Conservation (phyloP, 2,888 invertebrate genomes). For the Ophioninae sp. region DNA sequence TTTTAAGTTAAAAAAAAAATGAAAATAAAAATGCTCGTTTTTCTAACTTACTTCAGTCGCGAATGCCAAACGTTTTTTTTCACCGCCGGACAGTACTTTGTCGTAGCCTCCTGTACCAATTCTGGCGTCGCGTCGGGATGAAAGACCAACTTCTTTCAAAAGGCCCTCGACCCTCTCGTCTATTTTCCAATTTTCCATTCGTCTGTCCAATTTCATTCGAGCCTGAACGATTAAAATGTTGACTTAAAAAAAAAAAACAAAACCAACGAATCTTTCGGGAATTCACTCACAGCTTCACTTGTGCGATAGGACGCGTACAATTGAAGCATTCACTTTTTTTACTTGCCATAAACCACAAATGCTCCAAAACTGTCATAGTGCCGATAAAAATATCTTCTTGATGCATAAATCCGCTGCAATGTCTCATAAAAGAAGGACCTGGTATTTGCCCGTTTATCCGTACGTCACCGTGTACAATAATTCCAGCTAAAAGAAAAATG, state of each 20-base stretch:
- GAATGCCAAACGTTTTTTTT: slow-evolving; percentile 95
- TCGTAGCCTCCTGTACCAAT: slow-evolving; percentile 90
- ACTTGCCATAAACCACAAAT: slow-evolving; percentile 91
- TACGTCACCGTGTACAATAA: slow-evolving; percentile 90
- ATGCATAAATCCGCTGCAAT: slow-evolving; percentile 93
- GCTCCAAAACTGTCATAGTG: slow-evolving; percentile 92
- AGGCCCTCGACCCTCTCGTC: slow-evolving; percentile 87
- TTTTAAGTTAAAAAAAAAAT: background rate
- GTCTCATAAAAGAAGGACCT: slow-evolving; percentile 88
- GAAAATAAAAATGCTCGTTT: background rate
- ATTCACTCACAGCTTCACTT: background rate
- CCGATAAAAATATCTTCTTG: slow-evolving; percentile 95
- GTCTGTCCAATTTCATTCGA: slow-evolving; percentile 89
- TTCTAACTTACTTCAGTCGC: slow-evolving; percentile 89
- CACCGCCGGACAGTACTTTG: slow-evolving; percentile 96
- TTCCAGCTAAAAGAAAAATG: slow-evolving; percentile 82
- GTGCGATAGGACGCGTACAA: background rate
- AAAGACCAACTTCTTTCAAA: slow-evolving; percentile 87
- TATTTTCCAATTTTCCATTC: slow-evolving; percentile 84
- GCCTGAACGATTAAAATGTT: slow-evolving; percentile 83
- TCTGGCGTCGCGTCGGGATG: slow-evolving; percentile 86
- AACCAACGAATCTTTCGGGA: background rate
- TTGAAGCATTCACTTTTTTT: background rate
- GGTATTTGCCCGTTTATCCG: slow-evolving; percentile 89
- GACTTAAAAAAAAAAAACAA: no score